Evolutionary conservation across 2,113 vertebrate species (phyloP), one percentile per base, ranked within the genome.

Genomic region (Symphodus melops): DNA sequence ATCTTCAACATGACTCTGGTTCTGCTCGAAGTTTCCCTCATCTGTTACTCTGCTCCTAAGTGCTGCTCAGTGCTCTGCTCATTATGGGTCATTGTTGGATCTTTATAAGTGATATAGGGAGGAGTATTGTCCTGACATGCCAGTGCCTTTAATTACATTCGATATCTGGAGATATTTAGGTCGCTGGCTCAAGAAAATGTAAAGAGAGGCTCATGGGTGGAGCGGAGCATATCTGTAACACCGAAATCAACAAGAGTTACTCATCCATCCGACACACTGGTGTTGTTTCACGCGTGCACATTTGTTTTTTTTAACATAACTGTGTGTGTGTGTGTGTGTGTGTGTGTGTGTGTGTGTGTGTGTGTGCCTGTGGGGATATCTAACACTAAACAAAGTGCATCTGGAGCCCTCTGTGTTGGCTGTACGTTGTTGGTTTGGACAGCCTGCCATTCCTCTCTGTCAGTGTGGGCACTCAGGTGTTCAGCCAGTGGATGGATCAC

Each of bases 401-500:
- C 69, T 41, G 48, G 54, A 66, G 60, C 13, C 1, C 76, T 73
- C 23, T 49, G 65, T 67, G 52, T 82, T 84, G 76, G 73, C 78
- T 77, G 64, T 68, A 78, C 61, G 81, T 72, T 83, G 80, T 84
- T 83, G 82, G 63, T 83, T 79, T 86, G 74, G 82, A 86, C 84
- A 86, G 63, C 17, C 48, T 79, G 77, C 75, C 75, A 88, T 86
- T 75, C 67, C 53, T 80, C 81, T 79, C 55, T 86, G 85, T 84
- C 86, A 84, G 48, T 76, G 84, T 84, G 81, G 55, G 61, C 76
- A 86, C 74, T 87, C 86, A 88, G 77, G 83, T 91, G 89, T 85
- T 81, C 71, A 89, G 70, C 56, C 59, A 77, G 44, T 67, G 74
- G 60, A 87, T 89, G 69, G 64, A 84, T 76, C 81, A n/a, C 72